A percentile compares a stretch with the other conserved stretches of the same genome.
These are phyloP conservation scores for Theretra japonica DNA, from an alignment of 2,888 invertebrate genomes.

Conservation along the genomic window DNA sequence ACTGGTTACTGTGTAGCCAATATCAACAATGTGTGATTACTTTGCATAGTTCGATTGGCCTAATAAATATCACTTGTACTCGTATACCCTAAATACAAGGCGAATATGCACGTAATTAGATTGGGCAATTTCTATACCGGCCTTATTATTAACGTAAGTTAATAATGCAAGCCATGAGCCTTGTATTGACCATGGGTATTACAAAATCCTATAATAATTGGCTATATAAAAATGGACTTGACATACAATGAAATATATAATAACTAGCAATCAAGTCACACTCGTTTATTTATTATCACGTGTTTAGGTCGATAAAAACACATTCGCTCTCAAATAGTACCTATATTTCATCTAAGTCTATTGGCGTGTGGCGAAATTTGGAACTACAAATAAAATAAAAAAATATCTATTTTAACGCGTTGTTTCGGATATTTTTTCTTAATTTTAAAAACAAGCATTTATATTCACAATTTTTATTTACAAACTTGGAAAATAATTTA, in stretches of 20 bases:
- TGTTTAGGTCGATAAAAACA: neutral
- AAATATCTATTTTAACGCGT: too few relatives aligned
- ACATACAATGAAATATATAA: neutral
- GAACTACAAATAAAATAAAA: too few relatives aligned
- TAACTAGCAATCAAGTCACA: neutral
- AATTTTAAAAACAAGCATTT: too few relatives aligned
- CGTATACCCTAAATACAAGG: neutral
- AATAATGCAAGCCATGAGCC: too few relatives aligned
- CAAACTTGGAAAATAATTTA: too few relatives aligned
- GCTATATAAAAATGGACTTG: neutral
- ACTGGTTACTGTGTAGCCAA: conserved; percentile 9
- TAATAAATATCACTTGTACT: conserved; percentile 8
- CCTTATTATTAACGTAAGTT: neutral
- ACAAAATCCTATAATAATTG: neutral
- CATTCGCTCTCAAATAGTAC: neutral
- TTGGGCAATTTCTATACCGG: neutral
- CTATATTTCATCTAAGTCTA: neutral
- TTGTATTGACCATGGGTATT: neutral
- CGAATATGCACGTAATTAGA: neutral
- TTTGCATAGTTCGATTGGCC: neutral
- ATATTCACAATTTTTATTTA: too few relatives aligned
- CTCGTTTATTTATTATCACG: neutral
- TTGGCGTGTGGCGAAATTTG: too few relatives aligned
- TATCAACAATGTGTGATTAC: conserved; percentile 15
- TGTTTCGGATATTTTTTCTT: too few relatives aligned